Percentiles rank a stretch among this genome's conserved stretches.
These are phyloP conservation scores for Fulica atra DNA, from an alignment of 2,113 vertebrate genomes.

Conservation along the genomic window DNA sequence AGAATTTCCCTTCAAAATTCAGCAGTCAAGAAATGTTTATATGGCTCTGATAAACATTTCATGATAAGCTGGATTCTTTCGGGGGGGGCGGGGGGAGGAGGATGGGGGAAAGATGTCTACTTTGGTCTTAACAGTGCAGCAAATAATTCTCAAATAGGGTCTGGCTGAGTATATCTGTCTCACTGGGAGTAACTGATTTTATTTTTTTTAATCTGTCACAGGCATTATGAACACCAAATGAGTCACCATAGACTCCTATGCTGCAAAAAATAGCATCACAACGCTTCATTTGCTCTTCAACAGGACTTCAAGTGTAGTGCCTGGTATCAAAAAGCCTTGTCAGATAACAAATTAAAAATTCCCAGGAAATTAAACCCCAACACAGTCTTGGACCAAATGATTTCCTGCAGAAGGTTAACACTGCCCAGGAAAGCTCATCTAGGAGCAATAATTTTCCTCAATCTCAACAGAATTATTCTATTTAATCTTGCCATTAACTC, in stretches of 20 bases:
- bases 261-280: conserved; percentile 45
- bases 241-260: conserved; percentile 38
- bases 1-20: conserved; percentile 69
- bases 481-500: background rate
- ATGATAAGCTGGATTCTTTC: conserved; percentile 67
- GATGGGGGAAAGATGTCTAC: conserved; percentile 52
- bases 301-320: conserved; percentile 35
- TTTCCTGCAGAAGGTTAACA: background rate
- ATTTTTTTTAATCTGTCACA: conserved; percentile 56
- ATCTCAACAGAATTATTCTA: background rate
- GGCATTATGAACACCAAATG: conserved; percentile 44
- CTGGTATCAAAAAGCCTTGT: conserved; percentile 35
- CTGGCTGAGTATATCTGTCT: conserved; percentile 41
- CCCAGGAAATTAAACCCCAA: conserved; percentile 13
- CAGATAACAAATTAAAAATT: conserved; percentile 23
- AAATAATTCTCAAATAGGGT: conserved; percentile 60
- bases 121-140: conserved; percentile 52
- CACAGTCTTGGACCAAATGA: background rate
- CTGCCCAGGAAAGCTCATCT: background rate
- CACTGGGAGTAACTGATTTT: background rate
- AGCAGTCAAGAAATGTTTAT: conserved; percentile 72
- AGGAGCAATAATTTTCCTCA: background rate
- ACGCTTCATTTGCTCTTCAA: conserved; percentile 44
- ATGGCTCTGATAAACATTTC: conserved; percentile 75
- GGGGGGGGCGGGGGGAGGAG: background rate